phyloP scores from a whole-genome alignment of 2,113 vertebrate genomes.

The Ceyx cyanopectus region DNA sequence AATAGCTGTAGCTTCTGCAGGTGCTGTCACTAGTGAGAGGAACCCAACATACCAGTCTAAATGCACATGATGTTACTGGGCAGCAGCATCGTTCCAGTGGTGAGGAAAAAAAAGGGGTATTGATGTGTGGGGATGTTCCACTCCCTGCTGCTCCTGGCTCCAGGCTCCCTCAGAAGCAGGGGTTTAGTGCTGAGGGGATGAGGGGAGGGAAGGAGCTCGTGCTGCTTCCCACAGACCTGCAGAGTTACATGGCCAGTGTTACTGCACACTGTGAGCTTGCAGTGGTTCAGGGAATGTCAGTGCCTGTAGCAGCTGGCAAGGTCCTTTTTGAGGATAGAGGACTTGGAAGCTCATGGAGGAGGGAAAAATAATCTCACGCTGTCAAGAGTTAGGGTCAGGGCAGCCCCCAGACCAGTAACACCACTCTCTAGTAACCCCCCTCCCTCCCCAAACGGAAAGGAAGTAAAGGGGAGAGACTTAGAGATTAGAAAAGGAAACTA shows the following conservation, averaged over 20 bases:
- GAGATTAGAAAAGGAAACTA: too few species aligned
- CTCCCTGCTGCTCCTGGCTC: neutral
- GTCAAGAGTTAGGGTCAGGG: neutral
- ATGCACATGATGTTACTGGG: neutral
- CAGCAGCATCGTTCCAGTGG: neutral
- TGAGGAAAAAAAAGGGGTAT: neutral
- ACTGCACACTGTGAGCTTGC: neutral
- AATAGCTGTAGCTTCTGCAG: constrained; percentile 16
- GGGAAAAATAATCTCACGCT: neutral
- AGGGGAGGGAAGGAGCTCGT: neutral
- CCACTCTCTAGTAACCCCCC: too few species aligned
- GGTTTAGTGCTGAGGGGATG: neutral
- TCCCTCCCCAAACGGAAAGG: too few species aligned
- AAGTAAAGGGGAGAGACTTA: too few species aligned
- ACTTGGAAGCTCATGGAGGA: neutral
- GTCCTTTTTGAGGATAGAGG: neutral
- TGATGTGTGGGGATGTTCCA: fast-evolving
- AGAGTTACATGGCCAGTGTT: neutral
- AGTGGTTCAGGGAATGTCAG: neutral
- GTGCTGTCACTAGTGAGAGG: neutral
- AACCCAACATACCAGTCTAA: neutral
- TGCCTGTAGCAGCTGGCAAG: neutral
- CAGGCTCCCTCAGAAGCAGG: neutral
- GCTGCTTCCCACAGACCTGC: neutral
- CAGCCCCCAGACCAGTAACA: too few species aligned